Base-by-base conservation (phyloP, 2,888 invertebrate species). In the Cephalotes varians region DNA sequence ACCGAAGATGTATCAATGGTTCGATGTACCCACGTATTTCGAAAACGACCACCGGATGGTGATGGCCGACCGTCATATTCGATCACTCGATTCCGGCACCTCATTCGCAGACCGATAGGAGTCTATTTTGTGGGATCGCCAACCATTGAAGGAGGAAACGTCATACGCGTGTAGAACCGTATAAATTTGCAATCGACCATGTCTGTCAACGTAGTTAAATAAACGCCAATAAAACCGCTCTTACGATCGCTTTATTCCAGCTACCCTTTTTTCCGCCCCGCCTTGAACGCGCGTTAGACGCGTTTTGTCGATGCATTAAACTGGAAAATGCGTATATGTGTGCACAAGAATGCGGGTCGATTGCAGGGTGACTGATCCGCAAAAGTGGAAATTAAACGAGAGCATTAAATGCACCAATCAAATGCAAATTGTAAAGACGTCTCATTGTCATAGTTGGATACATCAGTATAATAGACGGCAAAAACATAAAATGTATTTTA, bases 1-100 rank as follows among this genome's bases (percentile, higher is more conserved):
- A 86, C 86, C 90, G 56, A 93, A 90, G 90, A 86, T 82, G 83
- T 92, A 93, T 91, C 93, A 94, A 87, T 94, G 93, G 93, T 94
- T 94, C 91, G 94, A 94, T 87, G 90, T 94, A 58, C 93, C 92
- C 37, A 89, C 90, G 51, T 93, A 91, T 88, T 81, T 79, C 60
- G 81, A 81, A 84, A 81, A 51, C 58, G 56, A 40, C 73, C 51
- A 73, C 18, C 28, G 34, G 58, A 49, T 28, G 44, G 34, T 51
- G 31, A 65, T 64, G 47, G 18, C 49, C 51, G 67, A 64, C 12
- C 62, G 62, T 62, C 79, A 60, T 54, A 69, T 60, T 74, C 71
- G 28, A 80, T 82, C 69, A 6, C 47, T 47, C 49, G 74, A 34
- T 49, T 18, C 47, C 62, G 49, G 10, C 47, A 18, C 73, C 34